A percentile compares a stretch with the other conserved stretches of the same genome.
Conservation (phyloP, 2,888 invertebrate species). For the Mythimna pallens region DNA sequence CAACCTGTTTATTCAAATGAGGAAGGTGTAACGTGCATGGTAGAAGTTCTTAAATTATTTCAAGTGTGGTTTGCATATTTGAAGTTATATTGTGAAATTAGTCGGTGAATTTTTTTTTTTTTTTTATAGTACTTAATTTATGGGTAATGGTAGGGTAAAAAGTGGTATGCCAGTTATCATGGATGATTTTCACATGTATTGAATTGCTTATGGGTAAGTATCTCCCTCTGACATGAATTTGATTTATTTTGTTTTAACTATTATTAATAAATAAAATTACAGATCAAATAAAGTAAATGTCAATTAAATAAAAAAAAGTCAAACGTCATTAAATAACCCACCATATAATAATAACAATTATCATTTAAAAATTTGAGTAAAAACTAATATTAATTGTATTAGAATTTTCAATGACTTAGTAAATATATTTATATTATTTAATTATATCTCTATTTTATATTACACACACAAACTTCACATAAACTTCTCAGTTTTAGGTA, state of each 20-base stretch:
- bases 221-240: too few relatives aligned
- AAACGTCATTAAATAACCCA: too few relatives aligned
- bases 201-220: slow-evolving; percentile 21
- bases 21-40: slow-evolving; percentile 15
- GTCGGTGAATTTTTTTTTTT: slow-evolving; percentile 5
- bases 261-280: too few relatives aligned
- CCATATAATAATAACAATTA: too few relatives aligned
- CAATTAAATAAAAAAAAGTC: too few relatives aligned
- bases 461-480: not conserved
- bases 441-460: too few relatives aligned
- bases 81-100: slow-evolving; percentile 26
- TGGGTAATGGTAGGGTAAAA: not conserved
- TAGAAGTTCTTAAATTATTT: slow-evolving; percentile 4
- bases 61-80: slow-evolving; percentile 7
- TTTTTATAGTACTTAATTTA: slow-evolving; percentile 5
- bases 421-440: not conserved
- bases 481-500: not conserved
- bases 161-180: not conserved
- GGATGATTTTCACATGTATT: slow-evolving; percentile 1
- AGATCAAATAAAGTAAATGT: too few relatives aligned
- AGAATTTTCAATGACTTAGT: not conserved
- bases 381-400: too few relatives aligned
- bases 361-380: too few relatives aligned
- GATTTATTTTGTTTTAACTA: not conserved
- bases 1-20: slow-evolving; percentile 75